These are phyloP conservation scores for Epinephelus lanceolatus DNA, from an alignment of 2,113 vertebrate genomes.

Conservation along the genomic window DNA sequence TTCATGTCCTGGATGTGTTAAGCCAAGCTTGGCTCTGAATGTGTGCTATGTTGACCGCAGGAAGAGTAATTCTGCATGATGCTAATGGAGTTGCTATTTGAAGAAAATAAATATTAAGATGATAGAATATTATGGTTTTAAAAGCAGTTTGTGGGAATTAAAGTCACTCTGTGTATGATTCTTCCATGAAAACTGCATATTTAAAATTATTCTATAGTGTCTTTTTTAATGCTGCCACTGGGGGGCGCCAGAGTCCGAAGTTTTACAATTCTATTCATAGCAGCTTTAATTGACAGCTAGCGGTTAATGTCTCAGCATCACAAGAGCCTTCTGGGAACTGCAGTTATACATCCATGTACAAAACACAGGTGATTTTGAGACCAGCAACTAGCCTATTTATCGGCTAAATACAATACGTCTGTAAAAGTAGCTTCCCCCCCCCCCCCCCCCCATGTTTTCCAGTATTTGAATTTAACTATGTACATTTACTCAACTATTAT, in stretches of 20 bases:
- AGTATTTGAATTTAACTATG: too few relatives aligned
- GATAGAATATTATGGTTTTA: neutral
- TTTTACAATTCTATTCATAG: neutral
- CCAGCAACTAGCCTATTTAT: too few relatives aligned
- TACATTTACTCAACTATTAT: too few relatives aligned
- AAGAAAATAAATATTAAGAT: neutral
- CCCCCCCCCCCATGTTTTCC: too few relatives aligned
- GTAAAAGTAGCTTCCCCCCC: too few relatives aligned
- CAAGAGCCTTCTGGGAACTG: neutral
- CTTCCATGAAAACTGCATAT: neutral
- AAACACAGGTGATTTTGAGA: neutral
- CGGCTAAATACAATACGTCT: too few relatives aligned
- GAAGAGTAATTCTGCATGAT: neutral
- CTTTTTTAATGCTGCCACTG: neutral
- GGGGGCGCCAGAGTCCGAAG: neutral
- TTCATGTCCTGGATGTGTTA: conserved; percentile 8
- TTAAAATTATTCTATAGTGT: neutral
- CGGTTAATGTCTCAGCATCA: neutral
- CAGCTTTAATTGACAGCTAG: too few relatives aligned
- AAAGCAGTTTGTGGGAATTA: neutral
- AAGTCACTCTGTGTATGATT: neutral
- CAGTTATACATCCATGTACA: neutral
- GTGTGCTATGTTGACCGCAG: neutral
- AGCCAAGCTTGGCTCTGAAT: conserved; percentile 6
- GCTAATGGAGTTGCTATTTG: conserved; percentile 6